Evolutionary conservation across 2,888 invertebrate species (phyloP), one percentile per base, ranked within the genome.

Genomic region (Conomelus anceps): DNA sequence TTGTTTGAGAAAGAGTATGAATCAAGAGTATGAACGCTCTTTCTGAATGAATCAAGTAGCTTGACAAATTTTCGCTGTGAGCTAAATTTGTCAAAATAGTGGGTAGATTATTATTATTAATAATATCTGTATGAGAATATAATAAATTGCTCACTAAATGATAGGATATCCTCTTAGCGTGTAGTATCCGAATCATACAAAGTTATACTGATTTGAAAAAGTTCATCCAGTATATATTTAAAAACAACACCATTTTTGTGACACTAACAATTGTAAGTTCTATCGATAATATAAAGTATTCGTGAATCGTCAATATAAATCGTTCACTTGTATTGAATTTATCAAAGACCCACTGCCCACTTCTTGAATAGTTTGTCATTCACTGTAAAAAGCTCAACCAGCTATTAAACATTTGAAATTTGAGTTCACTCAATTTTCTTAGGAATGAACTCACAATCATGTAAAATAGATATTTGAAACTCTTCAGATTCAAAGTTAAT

Each of bases 61-160:
- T 41, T 41, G 41, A 41, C n/a, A n/a, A n/a, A n/a, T n/a, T 41
- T 41, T 20, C 17, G 7, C 17, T 3, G n/a, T 63, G 20, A 4
- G 6, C 20, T 63, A 63, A n/a, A 63, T 13, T n/a, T 63, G n/a
- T 63, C 63, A 7, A 63, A n/a, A n/a, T 63, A 63, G 0, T n/a
- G n/a, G n/a, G n/a, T 63, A 63, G 63, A 63, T 63, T n/a, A 63
- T 63, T 63, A n/a, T 63, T 63, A 63, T 63, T 63, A 3, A 63
- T 63, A 63, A 63, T 63, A 63, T n/a, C 63, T 63, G 63, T 63
- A 63, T 63, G 63, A 63, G 63, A 63, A 86, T 86, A 24, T 86
- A 24, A 23, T 86, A 86, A 86, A 86, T 86, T 86, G 86, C 86
- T 86, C 86, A 86, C 29, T 86, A 86, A 26, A 24, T 86, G n/a